phyloP scores from a whole-genome alignment of 2,888 invertebrate species.

The Poecilus cupreus region DNA sequence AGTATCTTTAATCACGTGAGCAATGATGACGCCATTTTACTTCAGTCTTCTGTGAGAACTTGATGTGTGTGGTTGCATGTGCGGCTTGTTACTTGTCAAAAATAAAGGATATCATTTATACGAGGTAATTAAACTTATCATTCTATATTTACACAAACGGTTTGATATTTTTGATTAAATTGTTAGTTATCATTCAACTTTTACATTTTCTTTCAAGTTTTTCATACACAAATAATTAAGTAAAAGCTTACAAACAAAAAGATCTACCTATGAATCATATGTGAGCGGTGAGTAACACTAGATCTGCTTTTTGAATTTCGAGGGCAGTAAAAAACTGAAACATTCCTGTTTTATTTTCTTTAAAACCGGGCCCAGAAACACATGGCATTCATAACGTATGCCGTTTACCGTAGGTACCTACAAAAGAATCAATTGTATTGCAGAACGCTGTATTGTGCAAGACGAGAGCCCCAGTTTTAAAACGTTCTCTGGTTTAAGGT shows the following conservation, averaged over 20 bases:
- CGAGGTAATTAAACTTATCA: conserved; percentile 34
- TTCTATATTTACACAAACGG: background rate
- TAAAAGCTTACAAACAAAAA: conserved; percentile 25
- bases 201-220: conserved; percentile 6
- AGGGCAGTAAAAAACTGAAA: conserved; percentile 40
- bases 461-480: background rate
- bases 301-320: conserved; percentile 47
- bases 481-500: background rate
- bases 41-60: conserved; percentile 66
- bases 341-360: conserved; percentile 7
- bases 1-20: conserved; percentile 59
- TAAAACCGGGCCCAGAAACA: background rate
- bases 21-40: conserved; percentile 63
- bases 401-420: background rate
- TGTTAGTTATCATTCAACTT: conserved; percentile 11
- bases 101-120: conserved; percentile 55
- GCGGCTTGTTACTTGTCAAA: conserved; percentile 51
- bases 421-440: conserved; percentile 50
- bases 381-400: conserved; percentile 23
- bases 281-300: conserved; percentile 13
- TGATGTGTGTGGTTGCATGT: conserved; percentile 68
- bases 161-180: background rate
- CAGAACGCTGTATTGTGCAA: conserved; percentile 26
- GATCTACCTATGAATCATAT: conserved; percentile 45
- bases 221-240: conserved; percentile 12